phyloP scores from a whole-genome alignment of 2,888 invertebrate genomes.

The Drosophila meridionalis region DNA sequence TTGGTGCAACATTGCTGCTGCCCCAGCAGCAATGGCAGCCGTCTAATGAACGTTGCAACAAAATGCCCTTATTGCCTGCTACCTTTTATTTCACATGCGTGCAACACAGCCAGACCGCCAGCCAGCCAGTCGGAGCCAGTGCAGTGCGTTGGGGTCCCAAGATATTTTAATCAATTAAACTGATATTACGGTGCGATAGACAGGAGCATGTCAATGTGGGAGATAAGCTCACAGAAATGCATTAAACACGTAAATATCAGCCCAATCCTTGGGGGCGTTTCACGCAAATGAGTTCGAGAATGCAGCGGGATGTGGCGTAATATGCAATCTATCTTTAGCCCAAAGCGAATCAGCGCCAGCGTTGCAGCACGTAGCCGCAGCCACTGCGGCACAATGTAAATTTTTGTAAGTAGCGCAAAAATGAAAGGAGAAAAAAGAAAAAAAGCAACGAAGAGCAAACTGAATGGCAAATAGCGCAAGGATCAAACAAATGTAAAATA shows the following conservation, averaged over 20 bases:
- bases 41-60: constrained; percentile 72
- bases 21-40: constrained; percentile 53
- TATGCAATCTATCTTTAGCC: constrained; percentile 53
- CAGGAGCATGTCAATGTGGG: constrained; percentile 6
- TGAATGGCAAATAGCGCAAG: constrained; percentile 46
- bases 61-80: constrained; percentile 35
- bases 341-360: constrained; percentile 35
- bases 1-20: constrained; percentile 74
- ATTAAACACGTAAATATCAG: constrained; percentile 26
- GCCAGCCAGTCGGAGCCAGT: constrained; percentile 6
- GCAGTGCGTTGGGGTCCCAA: constrained; percentile 31
- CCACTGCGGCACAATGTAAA: constrained; percentile 64
- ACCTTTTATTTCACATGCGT: constrained; percentile 51
- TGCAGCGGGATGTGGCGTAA: constrained; percentile 28
- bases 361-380: constrained; percentile 9
- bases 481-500: constrained; percentile 69
- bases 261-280: constrained; percentile 25
- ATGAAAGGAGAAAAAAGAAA: constrained; percentile 17
- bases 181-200: constrained; percentile 48
- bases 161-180: constrained; percentile 75
- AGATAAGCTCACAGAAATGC: constrained; percentile 33
- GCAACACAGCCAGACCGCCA: neutral
- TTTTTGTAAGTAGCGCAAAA: constrained; percentile 67
- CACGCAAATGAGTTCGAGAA: constrained; percentile 43
- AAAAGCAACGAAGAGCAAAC: constrained; percentile 26